These are phyloP conservation scores for Ips nitidus DNA, from an alignment of 1,140 invertebrate genomes.

Conservation along the genomic window DNA sequence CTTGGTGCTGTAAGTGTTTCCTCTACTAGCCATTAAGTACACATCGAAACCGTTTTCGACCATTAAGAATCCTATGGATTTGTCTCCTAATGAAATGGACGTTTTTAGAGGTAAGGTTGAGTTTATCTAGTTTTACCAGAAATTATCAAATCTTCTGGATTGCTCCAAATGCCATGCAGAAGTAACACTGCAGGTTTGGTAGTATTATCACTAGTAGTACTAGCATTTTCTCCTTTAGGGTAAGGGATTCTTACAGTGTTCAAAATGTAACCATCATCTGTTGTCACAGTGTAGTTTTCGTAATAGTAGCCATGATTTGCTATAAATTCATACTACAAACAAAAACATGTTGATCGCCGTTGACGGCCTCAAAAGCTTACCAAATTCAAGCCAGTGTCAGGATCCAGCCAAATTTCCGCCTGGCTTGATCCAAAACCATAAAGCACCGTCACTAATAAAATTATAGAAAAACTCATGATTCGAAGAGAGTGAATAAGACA, in stretches of 20 bases:
- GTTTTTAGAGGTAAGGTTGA: background rate
- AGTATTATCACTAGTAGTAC: background rate
- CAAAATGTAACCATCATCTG: conserved; percentile 72
- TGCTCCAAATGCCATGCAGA: conserved; percentile 17
- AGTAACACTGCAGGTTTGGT: conserved; percentile 2
- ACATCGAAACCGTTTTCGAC: conserved; percentile 47
- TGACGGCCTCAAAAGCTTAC: background rate
- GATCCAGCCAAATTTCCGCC: background rate
- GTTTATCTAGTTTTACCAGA: background rate
- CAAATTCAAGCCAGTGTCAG: conserved; percentile 10
- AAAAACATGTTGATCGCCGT: background rate
- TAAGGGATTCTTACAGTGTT: conserved; percentile 63
- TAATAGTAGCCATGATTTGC: conserved; percentile 59
- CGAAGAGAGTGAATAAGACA: too few relatives aligned
- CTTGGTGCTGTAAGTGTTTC: conserved; percentile 64
- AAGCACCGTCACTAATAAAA: background rate
- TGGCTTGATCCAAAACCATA: background rate
- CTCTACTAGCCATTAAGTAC: conserved; percentile 74
- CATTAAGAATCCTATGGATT: conserved; percentile 40
- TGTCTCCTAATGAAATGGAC: conserved; percentile 33
- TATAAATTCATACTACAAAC: conserved; percentile 50
- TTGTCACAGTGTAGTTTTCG: conserved; percentile 66
- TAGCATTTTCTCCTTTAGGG: conserved; percentile 50
- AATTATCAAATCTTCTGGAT: conserved; percentile 7
- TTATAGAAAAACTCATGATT: too few relatives aligned